A percentile compares a stretch with the other conserved stretches of the same genome.
phyloP scores from a whole-genome alignment of 1,140 invertebrate species.

The Scaptodrosophila lebanonensis region DNA sequence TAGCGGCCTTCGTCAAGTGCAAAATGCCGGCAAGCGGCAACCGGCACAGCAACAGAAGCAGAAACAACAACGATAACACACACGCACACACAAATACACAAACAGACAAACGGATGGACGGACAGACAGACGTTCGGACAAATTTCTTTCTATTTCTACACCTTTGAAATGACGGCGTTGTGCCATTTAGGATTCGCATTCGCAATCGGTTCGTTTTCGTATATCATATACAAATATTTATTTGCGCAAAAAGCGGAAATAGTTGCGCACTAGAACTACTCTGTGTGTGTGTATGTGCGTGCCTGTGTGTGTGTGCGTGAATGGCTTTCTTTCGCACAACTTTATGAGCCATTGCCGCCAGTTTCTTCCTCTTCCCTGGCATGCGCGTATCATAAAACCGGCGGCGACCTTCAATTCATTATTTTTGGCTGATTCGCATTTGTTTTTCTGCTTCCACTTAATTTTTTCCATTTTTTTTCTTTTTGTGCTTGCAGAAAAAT shows the following conservation, averaged over 20 bases:
- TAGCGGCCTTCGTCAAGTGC: constrained; percentile 42
- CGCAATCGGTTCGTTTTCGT: constrained; percentile 11
- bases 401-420: constrained; percentile 37
- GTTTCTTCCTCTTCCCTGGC: background rate
- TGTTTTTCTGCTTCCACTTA: too few relatives aligned
- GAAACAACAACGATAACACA: background rate
- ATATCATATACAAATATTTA: constrained; percentile 20
- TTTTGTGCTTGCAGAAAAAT: too few relatives aligned
- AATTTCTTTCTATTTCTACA: constrained; percentile 4
- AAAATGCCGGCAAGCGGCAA: constrained; percentile 54
- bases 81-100: constrained; percentile 1
- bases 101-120: background rate
- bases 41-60: constrained; percentile 4
- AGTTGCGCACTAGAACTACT: constrained; percentile 44
- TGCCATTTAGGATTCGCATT: background rate
- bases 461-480: too few relatives aligned
- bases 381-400: constrained; percentile 36
- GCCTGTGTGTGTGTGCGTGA: background rate
- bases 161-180: too few relatives aligned
- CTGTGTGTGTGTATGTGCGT: background rate
- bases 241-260: constrained; percentile 68
- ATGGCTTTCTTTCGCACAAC: too few relatives aligned
- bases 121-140: background rate
- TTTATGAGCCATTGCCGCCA: background rate
- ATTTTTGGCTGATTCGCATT: constrained; percentile 24